phyloP scores from a whole-genome alignment of 2,797 vertebrate genomes.

The Sparus aurata region DNA sequence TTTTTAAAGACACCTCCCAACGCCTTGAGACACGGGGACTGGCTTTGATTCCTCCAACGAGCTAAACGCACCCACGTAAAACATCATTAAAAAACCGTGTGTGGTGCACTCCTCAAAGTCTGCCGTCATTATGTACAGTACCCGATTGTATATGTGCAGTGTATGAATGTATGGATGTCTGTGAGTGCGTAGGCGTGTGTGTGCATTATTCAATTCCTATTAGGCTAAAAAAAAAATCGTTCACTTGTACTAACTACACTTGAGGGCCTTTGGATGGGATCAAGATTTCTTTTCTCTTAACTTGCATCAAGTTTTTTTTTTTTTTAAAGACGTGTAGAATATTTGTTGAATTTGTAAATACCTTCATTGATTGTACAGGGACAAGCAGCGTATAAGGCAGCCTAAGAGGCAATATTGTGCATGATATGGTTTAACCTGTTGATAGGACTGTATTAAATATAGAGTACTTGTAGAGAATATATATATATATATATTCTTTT shows the following conservation, averaged over 20 bases:
- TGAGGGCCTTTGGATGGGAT: constrained; percentile 88
- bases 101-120: constrained; percentile 44
- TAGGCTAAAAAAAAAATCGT: constrained; percentile 45
- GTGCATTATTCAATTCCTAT: constrained; percentile 55
- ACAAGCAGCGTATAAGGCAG: constrained; percentile 85
- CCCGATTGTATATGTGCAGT: constrained; percentile 70
- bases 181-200: constrained; percentile 39
- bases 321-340: constrained; percentile 91
- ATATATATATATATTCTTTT: constrained; percentile 46
- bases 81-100: constrained; percentile 18
- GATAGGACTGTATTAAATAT: constrained; percentile 88
- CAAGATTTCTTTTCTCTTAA: constrained; percentile 92
- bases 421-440: constrained; percentile 86
- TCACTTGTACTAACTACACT: constrained; percentile 75
- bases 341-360: constrained; percentile 98
- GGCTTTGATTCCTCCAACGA: constrained; percentile 54
- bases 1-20: constrained; percentile 18
- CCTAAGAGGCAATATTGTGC: constrained; percentile 86
- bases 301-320: constrained; percentile 99
- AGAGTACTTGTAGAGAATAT: constrained; percentile 72
- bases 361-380: constrained; percentile 84
- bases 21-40: constrained; percentile 49
- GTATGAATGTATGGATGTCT: constrained; percentile 60
- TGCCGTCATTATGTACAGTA: constrained; percentile 46
- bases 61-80: constrained; percentile 44